Percentiles rank a stretch among this genome's conserved stretches.
Evolutionary conservation across 2,113 vertebrate species (phyloP).

Genomic region (Macroglossus sobrinus): DNA sequence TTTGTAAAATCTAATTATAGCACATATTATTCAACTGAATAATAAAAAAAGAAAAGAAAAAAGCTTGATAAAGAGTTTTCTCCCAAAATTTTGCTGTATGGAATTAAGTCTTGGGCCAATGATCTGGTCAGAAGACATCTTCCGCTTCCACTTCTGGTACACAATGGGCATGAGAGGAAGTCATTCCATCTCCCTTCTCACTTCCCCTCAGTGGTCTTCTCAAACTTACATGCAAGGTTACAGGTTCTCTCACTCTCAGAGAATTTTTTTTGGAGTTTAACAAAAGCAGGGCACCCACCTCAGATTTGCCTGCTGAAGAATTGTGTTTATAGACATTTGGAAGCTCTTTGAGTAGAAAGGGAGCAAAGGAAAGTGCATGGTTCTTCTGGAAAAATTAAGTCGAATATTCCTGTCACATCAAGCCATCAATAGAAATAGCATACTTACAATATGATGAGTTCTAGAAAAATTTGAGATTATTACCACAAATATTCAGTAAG

Average conservation of each 20-base stretch:
- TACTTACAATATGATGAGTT: neutral
- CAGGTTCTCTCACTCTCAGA: neutral
- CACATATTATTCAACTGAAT: neutral
- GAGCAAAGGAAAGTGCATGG: neutral
- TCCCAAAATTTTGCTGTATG: neutral
- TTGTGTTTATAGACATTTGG: neutral
- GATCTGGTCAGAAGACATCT: neutral
- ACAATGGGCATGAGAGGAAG: neutral
- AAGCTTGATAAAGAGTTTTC: neutral
- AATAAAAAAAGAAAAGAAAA: neutral
- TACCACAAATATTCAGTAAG: conserved; percentile 11
- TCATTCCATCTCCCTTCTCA: neutral
- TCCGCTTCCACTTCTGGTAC: neutral
- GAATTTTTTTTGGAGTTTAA: conserved; percentile 42
- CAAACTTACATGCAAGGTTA: neutral
- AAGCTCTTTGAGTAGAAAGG: conserved; percentile 26
- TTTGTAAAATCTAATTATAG: neutral
- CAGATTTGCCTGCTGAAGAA: neutral
- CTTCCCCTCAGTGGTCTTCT: neutral
- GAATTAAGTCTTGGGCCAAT: neutral
- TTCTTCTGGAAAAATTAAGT: neutral
- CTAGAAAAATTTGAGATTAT: conserved; percentile 14
- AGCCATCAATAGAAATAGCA: neutral
- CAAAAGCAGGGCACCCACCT: neutral
- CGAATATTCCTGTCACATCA: neutral